Evolutionary conservation across 2,113 vertebrate genomes (phyloP), one percentile per base, ranked within the genome.

Genomic region (Callopanchax toddi): DNA sequence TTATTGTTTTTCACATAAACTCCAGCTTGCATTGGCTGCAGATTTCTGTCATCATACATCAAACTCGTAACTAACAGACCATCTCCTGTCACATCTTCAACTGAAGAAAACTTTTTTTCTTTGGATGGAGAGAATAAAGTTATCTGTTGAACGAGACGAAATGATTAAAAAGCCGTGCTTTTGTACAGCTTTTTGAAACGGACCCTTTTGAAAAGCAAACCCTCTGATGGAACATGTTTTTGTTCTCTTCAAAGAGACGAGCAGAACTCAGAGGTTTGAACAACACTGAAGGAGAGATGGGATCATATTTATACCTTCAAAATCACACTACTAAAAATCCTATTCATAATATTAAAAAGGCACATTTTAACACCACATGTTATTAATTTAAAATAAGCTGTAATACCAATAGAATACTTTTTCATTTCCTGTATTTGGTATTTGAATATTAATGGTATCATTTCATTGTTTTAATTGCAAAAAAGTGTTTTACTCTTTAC

Each of bases 151-250:
- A 62, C 16, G 40, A 55, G 6, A 32, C 68, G 45, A 54, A 46
- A 34, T 10, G 0, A 17, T 32, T 53, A 56, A 17, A 51, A n/a
- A 21, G 29, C 29, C 32, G 10, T 17, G 32, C 17, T 34, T 53
- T 72, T 20, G 37, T 46, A 23, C 26, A 29, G 42, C 2, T 8
- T 18, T 60, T 37, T 70, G 1, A 80, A 71, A 40, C 37, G 20
- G 64, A 58, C 17, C 23, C n/a, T 57, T 17, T 79, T 69, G 52
- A 58, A 74, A 51, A 40, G 48, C 29, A 12, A 46, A 46, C 12
- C 2, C 40, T 43, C 6, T 43, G 40, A 8, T 73, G 42, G 42
- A 54, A 61, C 20, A 25, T 54, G 43, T 62, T 71, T 68, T 77
- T 61, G 22, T 56, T 52, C 37, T 42, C 21, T 44, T 61, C 55